phyloP scores from a whole-genome alignment of 2,888 invertebrate species.

The Tetropium fuscum region DNA sequence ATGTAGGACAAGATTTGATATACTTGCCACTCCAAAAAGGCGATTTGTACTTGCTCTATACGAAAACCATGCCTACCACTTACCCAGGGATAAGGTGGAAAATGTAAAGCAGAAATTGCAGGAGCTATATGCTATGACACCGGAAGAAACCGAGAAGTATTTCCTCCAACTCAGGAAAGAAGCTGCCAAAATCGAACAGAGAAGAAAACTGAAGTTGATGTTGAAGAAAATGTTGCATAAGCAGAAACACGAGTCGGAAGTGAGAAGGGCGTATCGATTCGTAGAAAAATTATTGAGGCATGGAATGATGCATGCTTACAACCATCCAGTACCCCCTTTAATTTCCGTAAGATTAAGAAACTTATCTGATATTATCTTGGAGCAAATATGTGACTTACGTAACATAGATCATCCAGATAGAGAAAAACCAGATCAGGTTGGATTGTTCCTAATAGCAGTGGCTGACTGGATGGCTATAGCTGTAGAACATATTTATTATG shows the following conservation, averaged over 20 bases:
- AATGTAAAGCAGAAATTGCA: slow-evolving; percentile 70
- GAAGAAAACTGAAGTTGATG: slow-evolving; percentile 48
- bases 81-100: slow-evolving; percentile 68
- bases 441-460: slow-evolving; percentile 55
- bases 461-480: slow-evolving; percentile 63
- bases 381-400: slow-evolving; percentile 73
- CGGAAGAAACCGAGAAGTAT: slow-evolving; percentile 71
- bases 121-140: slow-evolving; percentile 63
- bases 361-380: slow-evolving; percentile 71
- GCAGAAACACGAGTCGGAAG: slow-evolving; percentile 27
- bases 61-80: slow-evolving; percentile 67
- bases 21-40: slow-evolving; percentile 69
- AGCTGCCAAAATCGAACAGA: slow-evolving; percentile 32
- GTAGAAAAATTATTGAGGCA: slow-evolving; percentile 34
- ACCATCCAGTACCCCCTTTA: slow-evolving; percentile 66
- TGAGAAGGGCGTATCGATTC: slow-evolving; percentile 40
- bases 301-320: slow-evolving; percentile 56
- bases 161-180: slow-evolving; percentile 66
- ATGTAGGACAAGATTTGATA: slow-evolving; percentile 64
- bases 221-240: slow-evolving; percentile 39
- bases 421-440: slow-evolving; percentile 45
- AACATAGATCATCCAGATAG: slow-evolving; percentile 88
- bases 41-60: slow-evolving; percentile 69
- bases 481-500: slow-evolving; percentile 60
- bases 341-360: slow-evolving; percentile 70